phyloP scores from a whole-genome alignment of 1,140 invertebrate genomes.

The Campoletis sonorensis region DNA sequence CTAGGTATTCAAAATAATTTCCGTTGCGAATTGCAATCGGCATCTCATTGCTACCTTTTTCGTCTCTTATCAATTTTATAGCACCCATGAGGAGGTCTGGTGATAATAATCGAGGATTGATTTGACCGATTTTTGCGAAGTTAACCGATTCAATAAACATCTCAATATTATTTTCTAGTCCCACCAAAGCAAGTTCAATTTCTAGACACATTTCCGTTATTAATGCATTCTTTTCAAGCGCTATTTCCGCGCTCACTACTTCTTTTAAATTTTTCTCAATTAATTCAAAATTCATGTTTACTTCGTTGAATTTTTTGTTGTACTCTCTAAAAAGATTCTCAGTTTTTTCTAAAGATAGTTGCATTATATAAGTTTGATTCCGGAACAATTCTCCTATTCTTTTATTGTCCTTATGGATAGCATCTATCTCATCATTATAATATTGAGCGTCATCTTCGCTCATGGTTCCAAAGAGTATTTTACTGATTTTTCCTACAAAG shows the following conservation, averaged over 20 bases:
- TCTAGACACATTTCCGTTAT: conserved; percentile 44
- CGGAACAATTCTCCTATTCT: conserved; percentile 29
- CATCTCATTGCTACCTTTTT: conserved; percentile 31
- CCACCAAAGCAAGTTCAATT: conserved; percentile 40
- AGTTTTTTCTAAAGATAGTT: conserved; percentile 37
- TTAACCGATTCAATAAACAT: conserved; percentile 30
- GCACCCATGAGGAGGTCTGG: conserved; percentile 27
- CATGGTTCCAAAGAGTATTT: conserved; percentile 44
- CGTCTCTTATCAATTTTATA: conserved; percentile 42
- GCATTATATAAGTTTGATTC: conserved; percentile 44
- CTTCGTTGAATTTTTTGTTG: conserved; percentile 33
- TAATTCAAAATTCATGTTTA: conserved; percentile 39
- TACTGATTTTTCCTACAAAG: conserved; percentile 45
- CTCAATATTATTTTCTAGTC: conserved; percentile 11
- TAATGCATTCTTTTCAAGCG: conserved; percentile 8
- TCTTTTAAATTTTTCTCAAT: not conserved
- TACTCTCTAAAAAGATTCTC: conserved; percentile 27
- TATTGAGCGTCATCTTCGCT: conserved; percentile 36
- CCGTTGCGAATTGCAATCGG: conserved; percentile 21
- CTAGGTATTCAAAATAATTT: conserved; percentile 44
- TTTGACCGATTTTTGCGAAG: conserved; percentile 36
- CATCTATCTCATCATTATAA: conserved; percentile 45
- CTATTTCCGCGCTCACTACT: too few species aligned
- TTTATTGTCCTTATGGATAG: conserved; percentile 30
- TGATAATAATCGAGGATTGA: conserved; percentile 31